phyloP scores from a whole-genome alignment of 2,888 invertebrate genomes.

The Punctoribates punctum region DNA sequence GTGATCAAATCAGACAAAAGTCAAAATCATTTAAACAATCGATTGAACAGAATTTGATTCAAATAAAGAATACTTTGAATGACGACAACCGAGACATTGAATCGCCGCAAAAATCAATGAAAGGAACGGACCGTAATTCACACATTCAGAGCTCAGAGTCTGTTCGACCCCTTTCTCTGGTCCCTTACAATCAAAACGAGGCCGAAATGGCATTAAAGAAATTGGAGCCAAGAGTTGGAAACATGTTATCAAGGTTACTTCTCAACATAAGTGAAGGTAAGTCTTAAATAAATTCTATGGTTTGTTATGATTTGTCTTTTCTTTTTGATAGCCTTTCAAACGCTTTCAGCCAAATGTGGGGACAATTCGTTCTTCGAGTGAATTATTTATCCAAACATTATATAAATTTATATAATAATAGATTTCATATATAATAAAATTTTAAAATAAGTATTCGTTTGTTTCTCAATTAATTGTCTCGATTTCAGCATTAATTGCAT shows the following conservation, averaged over 20 bases:
- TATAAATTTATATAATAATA: neutral
- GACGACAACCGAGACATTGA: neutral
- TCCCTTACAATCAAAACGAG: neutral
- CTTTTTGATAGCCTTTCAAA: conserved; percentile 3
- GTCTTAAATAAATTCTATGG: neutral
- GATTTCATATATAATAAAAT: neutral
- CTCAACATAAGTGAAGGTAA: conserved; percentile 20
- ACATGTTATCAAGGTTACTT: conserved; percentile 11
- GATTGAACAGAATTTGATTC: neutral
- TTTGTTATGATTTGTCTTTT: neutral
- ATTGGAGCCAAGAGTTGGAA: neutral
- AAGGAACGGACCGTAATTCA: neutral
- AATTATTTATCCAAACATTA: neutral
- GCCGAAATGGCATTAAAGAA: neutral
- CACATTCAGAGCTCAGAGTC: neutral
- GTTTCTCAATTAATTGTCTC: too few species aligned
- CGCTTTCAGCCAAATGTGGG: conserved; percentile 18
- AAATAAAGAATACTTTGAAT: neutral
- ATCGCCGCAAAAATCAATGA: neutral
- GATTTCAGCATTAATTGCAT: too few species aligned
- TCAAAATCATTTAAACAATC: neutral
- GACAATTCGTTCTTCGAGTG: neutral
- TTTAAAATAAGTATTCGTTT: too few species aligned
- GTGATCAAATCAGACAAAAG: neutral
- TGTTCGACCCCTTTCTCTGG: neutral